Percentiles rank a stretch among this genome's conserved stretches.
phyloP scores from a whole-genome alignment of 2,888 invertebrate genomes.

The Endomychus coccineus region DNA sequence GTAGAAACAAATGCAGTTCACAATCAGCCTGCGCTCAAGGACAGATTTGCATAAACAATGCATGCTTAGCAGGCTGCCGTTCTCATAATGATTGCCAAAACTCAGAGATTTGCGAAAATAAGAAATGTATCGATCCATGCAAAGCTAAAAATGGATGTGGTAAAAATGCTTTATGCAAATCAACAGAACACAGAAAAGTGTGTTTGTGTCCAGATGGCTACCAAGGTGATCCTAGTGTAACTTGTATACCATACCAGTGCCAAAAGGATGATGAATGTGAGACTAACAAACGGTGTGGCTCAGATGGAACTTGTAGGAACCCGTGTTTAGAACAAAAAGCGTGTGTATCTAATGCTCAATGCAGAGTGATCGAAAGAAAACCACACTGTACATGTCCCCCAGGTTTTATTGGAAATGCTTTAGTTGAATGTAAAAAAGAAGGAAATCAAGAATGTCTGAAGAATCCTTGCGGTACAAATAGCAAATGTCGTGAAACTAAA shows the following conservation, averaged over 20 bases:
- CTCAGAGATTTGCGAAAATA: conserved; percentile 64
- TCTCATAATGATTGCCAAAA: conserved; percentile 71
- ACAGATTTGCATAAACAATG: conserved; percentile 65
- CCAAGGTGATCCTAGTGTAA: conserved; percentile 70
- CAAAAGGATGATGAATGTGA: conserved; percentile 69
- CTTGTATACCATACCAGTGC: conserved; percentile 73
- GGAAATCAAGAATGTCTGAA: conserved; percentile 66
- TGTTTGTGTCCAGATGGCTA: conserved; percentile 84
- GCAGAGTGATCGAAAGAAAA: conserved; percentile 65
- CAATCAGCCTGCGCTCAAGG: conserved; percentile 65
- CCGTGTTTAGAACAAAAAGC: conserved; percentile 69
- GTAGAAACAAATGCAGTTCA: conserved; percentile 63
- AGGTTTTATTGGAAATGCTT: conserved; percentile 65
- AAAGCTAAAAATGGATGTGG: conserved; percentile 64
- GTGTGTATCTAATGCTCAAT: conserved; percentile 80
- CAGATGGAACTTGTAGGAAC: conserved; percentile 67
- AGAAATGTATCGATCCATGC: conserved; percentile 66
- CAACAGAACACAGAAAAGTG: conserved; percentile 72
- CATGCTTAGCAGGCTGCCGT: conserved; percentile 74
- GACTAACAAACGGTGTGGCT: conserved; percentile 65
- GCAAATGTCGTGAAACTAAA: conserved; percentile 69
- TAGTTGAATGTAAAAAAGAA: conserved; percentile 60
- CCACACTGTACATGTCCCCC: conserved; percentile 73
- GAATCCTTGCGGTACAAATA: conserved; percentile 79
- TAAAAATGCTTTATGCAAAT: conserved; percentile 69